Evolutionary conservation across 2,113 vertebrate genomes (phyloP).

Genomic region (Microtus ochrogaster): DNA sequence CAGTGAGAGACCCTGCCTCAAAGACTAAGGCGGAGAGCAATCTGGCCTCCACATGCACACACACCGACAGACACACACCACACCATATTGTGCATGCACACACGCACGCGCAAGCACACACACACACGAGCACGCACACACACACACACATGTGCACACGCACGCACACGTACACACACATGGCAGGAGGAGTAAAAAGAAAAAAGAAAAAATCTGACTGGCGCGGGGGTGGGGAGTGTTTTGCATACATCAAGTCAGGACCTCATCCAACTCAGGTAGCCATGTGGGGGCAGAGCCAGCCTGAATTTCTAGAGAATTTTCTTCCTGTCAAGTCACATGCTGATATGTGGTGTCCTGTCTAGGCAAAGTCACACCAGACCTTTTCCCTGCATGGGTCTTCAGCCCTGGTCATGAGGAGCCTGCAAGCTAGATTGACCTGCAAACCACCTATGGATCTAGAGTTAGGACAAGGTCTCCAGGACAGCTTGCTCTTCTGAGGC

Average conservation of each 20-base stretch:
- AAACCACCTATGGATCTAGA: background rate
- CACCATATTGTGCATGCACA: background rate
- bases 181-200: background rate
- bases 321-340: background rate
- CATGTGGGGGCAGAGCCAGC: background rate
- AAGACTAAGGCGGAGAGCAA: background rate
- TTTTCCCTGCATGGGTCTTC: background rate
- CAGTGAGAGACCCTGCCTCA: background rate
- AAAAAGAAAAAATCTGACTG: background rate
- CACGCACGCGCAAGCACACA: no score
- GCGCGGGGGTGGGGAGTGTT: no score
- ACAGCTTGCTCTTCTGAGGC: no score
- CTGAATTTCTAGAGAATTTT: background rate
- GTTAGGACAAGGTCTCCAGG: background rate
- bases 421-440: background rate
- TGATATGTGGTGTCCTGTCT: background rate
- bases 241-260: rapidly evolving
- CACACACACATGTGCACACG: background rate
- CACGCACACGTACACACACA: background rate
- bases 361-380: background rate
- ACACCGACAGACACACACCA: background rate
- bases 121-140: no score
- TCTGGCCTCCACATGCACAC: background rate
- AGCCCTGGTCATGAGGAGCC: background rate
- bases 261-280: no score